These are phyloP conservation scores for Anisognathus igniventris DNA, from an alignment of 2,797 vertebrate genomes.

Conservation along the genomic window DNA sequence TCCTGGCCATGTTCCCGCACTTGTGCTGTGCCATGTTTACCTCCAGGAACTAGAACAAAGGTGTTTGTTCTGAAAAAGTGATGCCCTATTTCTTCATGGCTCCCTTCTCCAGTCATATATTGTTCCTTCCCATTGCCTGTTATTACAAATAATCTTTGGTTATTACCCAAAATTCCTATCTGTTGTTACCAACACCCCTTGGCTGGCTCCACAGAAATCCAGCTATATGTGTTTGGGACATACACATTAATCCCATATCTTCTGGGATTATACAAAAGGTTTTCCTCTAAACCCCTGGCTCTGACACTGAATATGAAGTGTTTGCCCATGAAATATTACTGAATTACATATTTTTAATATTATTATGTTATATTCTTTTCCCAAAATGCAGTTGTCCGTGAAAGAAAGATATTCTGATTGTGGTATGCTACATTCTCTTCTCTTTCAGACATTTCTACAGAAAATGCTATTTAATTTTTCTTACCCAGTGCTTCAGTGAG, in stretches of 20 bases:
- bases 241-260: not conserved
- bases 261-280: not conserved
- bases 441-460: not conserved
- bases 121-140: not conserved
- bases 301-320: not conserved
- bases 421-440: not conserved
- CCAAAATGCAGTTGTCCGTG: not conserved
- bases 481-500: not conserved
- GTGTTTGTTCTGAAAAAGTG: not conserved
- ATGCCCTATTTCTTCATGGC: not conserved
- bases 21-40: not conserved
- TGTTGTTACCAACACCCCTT: not conserved
- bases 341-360: not conserved
- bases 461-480: not conserved
- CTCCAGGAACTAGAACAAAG: not conserved
- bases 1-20: not conserved
- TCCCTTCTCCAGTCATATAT: not conserved
- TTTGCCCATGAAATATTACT: not conserved
- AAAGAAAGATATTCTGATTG: not conserved
- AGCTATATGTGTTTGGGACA: rapidly evolving
- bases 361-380: not conserved
- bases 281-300: not conserved
- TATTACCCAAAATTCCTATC: not conserved
- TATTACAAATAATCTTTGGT: not conserved
- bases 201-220: not conserved